Conservation (phyloP, 2,888 invertebrate genomes). For the Elmis aenea region DNA sequence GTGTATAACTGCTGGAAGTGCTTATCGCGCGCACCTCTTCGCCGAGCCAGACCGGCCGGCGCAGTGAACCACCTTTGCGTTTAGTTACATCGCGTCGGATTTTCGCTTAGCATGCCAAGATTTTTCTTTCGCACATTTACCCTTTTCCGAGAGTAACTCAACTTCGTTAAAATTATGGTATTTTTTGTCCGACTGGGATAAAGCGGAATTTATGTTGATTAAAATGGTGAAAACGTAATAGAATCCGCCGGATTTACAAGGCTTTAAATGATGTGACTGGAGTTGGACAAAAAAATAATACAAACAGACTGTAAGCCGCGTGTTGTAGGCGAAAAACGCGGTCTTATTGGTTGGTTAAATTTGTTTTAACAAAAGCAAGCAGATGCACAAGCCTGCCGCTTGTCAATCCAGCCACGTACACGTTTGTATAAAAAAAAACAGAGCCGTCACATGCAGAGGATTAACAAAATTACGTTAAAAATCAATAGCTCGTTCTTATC, state of each 20-base stretch:
- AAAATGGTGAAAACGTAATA: constrained; percentile 37
- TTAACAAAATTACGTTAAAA: too few relatives aligned
- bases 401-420: too few relatives aligned
- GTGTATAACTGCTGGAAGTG: constrained; percentile 24
- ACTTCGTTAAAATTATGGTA: constrained; percentile 27
- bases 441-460: too few relatives aligned
- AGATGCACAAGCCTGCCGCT: too few relatives aligned
- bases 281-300: too few relatives aligned
- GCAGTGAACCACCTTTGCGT: constrained; percentile 10
- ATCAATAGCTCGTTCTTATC: too few relatives aligned
- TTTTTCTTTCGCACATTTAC: constrained; percentile 13
- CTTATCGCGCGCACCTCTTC: constrained; percentile 19
- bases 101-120: constrained; percentile 12
- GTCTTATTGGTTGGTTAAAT: too few relatives aligned
- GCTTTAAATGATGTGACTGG: constrained; percentile 17
- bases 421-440: too few relatives aligned
- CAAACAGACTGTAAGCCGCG: too few relatives aligned
- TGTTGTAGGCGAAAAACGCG: too few relatives aligned
- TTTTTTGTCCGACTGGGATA: constrained; percentile 31
- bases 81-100: constrained; percentile 13
- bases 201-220: constrained; percentile 40
- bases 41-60: constrained; percentile 13
- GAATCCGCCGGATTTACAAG: constrained; percentile 33
- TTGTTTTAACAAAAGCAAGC: too few relatives aligned
- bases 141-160: constrained; percentile 14